Percentiles rank a stretch among this genome's conserved stretches.
Conservation (phyloP, 1,140 invertebrate genomes). For the Dendrolimus punctatus region DNA sequence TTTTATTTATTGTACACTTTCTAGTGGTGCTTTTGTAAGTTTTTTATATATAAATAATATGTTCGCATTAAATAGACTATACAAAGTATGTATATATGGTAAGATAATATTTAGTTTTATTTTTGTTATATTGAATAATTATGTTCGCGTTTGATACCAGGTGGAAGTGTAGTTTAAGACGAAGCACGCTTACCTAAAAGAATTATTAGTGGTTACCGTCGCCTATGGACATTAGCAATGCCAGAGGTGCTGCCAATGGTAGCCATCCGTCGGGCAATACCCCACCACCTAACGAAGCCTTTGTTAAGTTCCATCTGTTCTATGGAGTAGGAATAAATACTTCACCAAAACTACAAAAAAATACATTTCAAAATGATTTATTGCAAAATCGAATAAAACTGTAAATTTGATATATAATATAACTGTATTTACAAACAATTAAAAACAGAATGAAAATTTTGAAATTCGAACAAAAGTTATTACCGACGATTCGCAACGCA, state of each 20-base stretch:
- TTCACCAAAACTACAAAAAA: conserved; percentile 1
- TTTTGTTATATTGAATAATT: conserved; percentile 15
- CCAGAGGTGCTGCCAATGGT: too few species aligned
- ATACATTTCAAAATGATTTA: conserved; percentile 6
- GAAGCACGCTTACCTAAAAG: conserved; percentile 28
- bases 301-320: too few species aligned
- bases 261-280: too few species aligned
- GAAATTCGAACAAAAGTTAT: conserved; percentile 26
- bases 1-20: too few species aligned
- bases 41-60: too few species aligned
- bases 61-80: conserved; percentile 51
- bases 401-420: conserved; percentile 1
- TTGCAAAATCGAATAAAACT: background rate
- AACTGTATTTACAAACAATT: conserved; percentile 47
- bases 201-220: too few species aligned
- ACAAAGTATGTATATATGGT: conserved; percentile 47
- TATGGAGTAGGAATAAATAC: too few species aligned
- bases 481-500: conserved; percentile 54
- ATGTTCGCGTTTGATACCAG: conserved; percentile 11
- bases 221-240: too few species aligned
- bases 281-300: too few species aligned
- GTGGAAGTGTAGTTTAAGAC: conserved; percentile 61
- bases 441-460: conserved; percentile 28
- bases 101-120: conserved; percentile 62
- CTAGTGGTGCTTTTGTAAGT: too few species aligned